Base-by-base conservation (phyloP, 1,140 invertebrate genomes). In the Caenorhabditis latens region DNA sequence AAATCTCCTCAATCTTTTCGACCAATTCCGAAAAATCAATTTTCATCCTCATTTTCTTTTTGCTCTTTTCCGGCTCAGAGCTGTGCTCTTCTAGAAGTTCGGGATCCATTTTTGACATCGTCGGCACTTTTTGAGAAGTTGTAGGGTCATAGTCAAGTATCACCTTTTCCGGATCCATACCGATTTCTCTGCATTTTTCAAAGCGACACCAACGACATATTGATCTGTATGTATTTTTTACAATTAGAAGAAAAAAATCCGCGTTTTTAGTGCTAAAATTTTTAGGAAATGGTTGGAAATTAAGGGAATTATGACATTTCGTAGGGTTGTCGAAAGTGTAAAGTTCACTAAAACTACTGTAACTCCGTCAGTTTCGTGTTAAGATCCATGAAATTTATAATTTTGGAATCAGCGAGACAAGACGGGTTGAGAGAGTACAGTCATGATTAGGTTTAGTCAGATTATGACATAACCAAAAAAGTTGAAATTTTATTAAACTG, bases 91-190 rank as follows among this genome's bases (percentile, higher is more conserved):
- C 16, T 4, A 4, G 1, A 2, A 3, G 40, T 71, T 43, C 16
- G 2, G 4, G 21, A 43, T 71, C 16, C 4, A 8, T 46, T 43
- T 46, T 71, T 8, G 65, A 4, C 21, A 71, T 19, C 8, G 19
- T 16, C 8, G 65, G 40, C 14, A 71, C 65, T 71, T 71, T 71
- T n/a, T 71, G 65, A 43, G 65, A 71, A 7, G 65, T 8, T 19
- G 65, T 71, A 3, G 65, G 65, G 19, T 71, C 65, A 19, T 71
- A 71, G 19, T 71, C 65, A 9, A 71, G 65, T 11, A 71, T 19
- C 40, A 71, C 65, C n/a, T 71, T 71, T 43, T 71, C 65, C 19
- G 65, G 13, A 46, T 71, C 65, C 65, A 71, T 71, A 19, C 65
- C 65, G 42, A 71, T 71, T 43, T 71, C 65, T 16, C 46, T 71